Percentiles rank a stretch among this genome's conserved stretches.
Conservation (phyloP, 1,140 invertebrate species). For the Caerostris darwini region DNA sequence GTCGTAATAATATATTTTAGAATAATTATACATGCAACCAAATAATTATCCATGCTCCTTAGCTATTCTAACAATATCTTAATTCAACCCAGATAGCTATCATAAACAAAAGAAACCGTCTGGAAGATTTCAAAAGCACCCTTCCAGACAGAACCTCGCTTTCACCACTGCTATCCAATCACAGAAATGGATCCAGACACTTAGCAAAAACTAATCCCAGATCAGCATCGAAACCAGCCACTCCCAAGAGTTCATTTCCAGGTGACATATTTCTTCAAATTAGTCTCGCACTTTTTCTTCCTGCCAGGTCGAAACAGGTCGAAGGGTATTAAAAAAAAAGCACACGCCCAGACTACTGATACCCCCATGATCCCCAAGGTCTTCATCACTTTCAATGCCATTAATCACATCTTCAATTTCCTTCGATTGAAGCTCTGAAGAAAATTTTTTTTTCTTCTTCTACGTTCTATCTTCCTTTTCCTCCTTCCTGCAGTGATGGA, state of each 20-base stretch:
- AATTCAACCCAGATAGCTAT: too few species aligned
- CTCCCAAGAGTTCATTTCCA: background rate
- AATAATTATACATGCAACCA: too few species aligned
- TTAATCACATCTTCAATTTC: constrained; percentile 45
- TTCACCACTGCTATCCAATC: background rate
- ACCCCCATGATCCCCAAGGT: background rate
- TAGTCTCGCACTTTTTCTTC: background rate
- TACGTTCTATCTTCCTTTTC: background rate
- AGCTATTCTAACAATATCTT: too few species aligned
- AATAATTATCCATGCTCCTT: too few species aligned
- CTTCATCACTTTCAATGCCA: constrained; percentile 41
- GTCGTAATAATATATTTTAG: too few species aligned
- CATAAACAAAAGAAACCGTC: background rate
- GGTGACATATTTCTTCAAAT: constrained; percentile 25
- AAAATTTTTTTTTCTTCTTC: background rate
- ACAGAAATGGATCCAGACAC: background rate
- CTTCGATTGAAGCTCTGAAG: background rate
- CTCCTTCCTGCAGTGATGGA: background rate
- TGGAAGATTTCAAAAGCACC: background rate
- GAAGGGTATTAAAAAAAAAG: background rate
- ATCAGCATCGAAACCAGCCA: background rate
- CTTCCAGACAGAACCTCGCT: background rate
- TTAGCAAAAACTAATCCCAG: background rate
- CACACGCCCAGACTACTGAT: background rate
- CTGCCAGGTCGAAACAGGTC: background rate